Base-by-base conservation (phyloP, 2,113 vertebrate genomes). In the Picathartes gymnocephalus region DNA sequence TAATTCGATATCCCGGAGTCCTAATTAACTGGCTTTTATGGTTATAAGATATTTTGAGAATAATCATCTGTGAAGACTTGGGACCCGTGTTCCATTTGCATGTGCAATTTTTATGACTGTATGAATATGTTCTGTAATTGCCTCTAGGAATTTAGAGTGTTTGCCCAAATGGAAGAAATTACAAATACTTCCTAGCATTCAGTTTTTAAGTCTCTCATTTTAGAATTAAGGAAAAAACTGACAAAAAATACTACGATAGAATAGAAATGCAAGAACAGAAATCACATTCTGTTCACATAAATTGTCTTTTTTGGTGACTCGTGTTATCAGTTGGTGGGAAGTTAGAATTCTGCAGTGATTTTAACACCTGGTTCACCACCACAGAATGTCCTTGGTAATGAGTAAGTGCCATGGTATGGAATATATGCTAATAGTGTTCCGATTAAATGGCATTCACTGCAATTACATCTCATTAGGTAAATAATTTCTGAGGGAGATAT, bases 401-500 rank as follows among this genome's bases (percentile, higher is more conserved):
- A 56, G 15, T 62, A 35, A 1, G 4, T 71, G 58, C 9, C 19
- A 16, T 40, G 14, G 9, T 45, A 56, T 60, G n/a, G 40, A 94
- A 85, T 51, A 37, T 64, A 81, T 72, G 65, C 57, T 79, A 82
- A 95, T 48, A 72, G 20, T 76, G 35, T 76, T 84, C 65, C 1
- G 0, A 85, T 88, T 71, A 90, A 94, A 62, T 15, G n/a, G 31
- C 19, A 76, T 78, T 89, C 48, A 44, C 33, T 76, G 81, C 70
- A 89, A 90, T 91, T 93, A 23, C 48, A 28, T 89, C 70, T 92
- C 85, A 79, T 93, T 91, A 96, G 33, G 28, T 79, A 94, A 82
- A 69, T 93, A 68, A 93, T 89, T 94, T 95, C 92, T 65, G 79
- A 94, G 48, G 57, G 31, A 88, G n/a, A 56, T 76, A 68, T 8